Percentiles rank a stretch among this genome's conserved stretches.
These are phyloP conservation scores for Fragum sueziense DNA, from an alignment of 2,888 invertebrate species.

Conservation along the genomic window DNA sequence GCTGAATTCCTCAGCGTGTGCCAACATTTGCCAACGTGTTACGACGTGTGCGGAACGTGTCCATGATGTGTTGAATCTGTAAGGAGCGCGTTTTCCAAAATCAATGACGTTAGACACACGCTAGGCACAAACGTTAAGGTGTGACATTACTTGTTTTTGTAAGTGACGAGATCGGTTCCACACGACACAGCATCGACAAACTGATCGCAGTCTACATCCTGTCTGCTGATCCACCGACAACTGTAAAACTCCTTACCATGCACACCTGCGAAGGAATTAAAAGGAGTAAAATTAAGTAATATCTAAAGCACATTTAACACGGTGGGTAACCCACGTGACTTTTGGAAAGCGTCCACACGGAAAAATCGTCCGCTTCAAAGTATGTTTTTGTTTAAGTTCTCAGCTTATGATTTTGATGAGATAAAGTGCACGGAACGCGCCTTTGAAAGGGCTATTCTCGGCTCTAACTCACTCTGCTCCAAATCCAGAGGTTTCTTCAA, in stretches of 20 bases:
- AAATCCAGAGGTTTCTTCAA: too few species aligned
- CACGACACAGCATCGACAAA: not conserved
- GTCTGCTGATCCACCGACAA: not conserved
- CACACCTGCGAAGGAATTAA: not conserved
- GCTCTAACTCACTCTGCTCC: too few species aligned
- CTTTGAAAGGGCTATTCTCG: too few species aligned
- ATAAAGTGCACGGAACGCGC: too few species aligned
- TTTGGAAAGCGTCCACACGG: too few species aligned
- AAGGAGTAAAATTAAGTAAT: not conserved
- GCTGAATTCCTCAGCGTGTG: not conserved
- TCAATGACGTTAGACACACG: not conserved
- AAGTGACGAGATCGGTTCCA: not conserved
- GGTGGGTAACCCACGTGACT: too few species aligned
- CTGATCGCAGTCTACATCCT: not conserved
- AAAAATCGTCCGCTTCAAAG: too few species aligned
- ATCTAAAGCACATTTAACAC: too few species aligned
- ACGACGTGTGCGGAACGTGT: not conserved
- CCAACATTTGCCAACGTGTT: not conserved
- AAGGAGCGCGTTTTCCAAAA: not conserved
- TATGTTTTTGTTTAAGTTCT: too few species aligned
- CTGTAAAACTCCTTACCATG: not conserved
- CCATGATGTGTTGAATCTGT: not conserved
- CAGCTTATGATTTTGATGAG: too few species aligned
- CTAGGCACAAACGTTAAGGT: not conserved
- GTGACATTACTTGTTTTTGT: slow-evolving; percentile 13